Conservation (phyloP, 2,113 vertebrate genomes). For the Callionymus lyra region DNA sequence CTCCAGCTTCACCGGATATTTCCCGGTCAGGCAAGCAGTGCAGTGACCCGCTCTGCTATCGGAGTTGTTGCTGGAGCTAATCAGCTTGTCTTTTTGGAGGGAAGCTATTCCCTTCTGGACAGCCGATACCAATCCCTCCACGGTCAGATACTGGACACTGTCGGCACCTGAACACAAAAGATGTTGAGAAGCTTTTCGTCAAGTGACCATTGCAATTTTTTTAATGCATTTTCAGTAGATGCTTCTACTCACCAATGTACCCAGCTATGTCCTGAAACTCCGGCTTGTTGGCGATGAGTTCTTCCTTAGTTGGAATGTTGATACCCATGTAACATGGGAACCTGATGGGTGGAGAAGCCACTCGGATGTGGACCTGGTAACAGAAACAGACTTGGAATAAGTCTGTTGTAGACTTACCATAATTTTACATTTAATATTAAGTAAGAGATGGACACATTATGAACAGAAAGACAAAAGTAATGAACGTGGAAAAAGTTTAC, state of each 20-base stretch:
- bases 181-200: no score
- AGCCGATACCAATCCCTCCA: constrained; percentile 86
- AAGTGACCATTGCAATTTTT: no score
- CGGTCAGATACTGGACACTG: constrained; percentile 89
- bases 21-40: constrained; percentile 89
- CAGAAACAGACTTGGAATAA: constrained; percentile 2
- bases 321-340: constrained; percentile 98
- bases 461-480: no score
- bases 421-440: no score
- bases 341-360: constrained; percentile 91
- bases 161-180: constrained; percentile 75
- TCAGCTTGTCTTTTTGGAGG: constrained; percentile 55
- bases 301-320: constrained; percentile 98
- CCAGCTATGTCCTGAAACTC: constrained; percentile 87
- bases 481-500: no score
- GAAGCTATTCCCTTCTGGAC: constrained; percentile 78
- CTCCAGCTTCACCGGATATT: constrained; percentile 89
- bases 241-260: constrained; percentile 76
- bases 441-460: no score
- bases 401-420: no score
- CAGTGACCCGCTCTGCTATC: constrained; percentile 73
- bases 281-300: constrained; percentile 93
- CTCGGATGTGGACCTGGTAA: constrained; percentile 87
- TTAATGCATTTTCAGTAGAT: no score
- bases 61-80: constrained; percentile 49